These are phyloP conservation scores for Euproctis similis DNA, from an alignment of 2,888 invertebrate species.

Conservation along the genomic window DNA sequence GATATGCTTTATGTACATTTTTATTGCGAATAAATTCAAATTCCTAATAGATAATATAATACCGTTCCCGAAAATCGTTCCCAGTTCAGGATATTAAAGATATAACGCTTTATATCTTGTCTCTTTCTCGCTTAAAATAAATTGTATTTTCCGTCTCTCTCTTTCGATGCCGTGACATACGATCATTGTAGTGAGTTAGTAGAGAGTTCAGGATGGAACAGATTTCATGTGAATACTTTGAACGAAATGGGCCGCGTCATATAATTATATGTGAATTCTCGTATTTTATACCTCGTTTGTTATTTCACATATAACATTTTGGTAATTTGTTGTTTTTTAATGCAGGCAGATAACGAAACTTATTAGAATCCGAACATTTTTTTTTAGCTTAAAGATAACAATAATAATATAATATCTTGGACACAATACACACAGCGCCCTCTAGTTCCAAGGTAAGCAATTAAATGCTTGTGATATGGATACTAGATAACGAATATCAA, in stretches of 20 bases:
- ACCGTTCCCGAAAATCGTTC: slow-evolving; percentile 17
- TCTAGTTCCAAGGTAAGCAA: too few species aligned
- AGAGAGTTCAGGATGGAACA: slow-evolving; percentile 39
- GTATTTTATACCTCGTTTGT: slow-evolving; percentile 4
- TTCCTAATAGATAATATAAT: slow-evolving; percentile 19
- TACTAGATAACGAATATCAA: too few species aligned
- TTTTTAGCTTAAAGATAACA: too few species aligned
- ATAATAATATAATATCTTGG: too few species aligned
- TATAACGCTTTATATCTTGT: slow-evolving; percentile 29
- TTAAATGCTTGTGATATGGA: too few species aligned
- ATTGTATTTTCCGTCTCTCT: slow-evolving; percentile 13
- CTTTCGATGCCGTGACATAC: slow-evolving; percentile 44
- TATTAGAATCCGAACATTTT: too few species aligned
- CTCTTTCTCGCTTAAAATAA: slow-evolving; percentile 19
- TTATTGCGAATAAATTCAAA: slow-evolving; percentile 18
- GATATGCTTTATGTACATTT: slow-evolving; percentile 12
- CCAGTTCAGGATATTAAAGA: slow-evolving; percentile 21
- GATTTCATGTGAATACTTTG: slow-evolving; percentile 35
- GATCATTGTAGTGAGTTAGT: slow-evolving; percentile 29
- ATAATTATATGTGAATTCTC: slow-evolving; percentile 18
- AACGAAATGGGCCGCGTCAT: slow-evolving; percentile 23
- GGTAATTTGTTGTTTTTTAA: slow-evolving; percentile 1
- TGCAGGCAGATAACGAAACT: too few species aligned
- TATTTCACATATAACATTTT: slow-evolving; percentile 1
- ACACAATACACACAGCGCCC: too few species aligned